phyloP scores from a whole-genome alignment of 2,797 vertebrate genomes.

The Hyperoplus lanceolatus region DNA sequence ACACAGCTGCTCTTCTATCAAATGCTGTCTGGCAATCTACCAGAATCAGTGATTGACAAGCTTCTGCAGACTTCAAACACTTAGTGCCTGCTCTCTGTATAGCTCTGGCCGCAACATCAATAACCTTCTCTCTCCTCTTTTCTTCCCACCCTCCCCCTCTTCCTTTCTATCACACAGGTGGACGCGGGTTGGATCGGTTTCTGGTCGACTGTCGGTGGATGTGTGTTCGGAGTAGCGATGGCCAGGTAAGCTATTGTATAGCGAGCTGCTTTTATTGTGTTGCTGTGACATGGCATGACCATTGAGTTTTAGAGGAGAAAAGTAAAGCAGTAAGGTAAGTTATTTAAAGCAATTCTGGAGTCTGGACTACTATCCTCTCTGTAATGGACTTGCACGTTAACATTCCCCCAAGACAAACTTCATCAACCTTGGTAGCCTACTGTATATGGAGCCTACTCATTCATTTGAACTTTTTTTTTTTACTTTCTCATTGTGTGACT shows the following conservation, averaged over 20 bases:
- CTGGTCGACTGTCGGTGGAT: constrained; percentile 96
- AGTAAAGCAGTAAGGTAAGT: background rate
- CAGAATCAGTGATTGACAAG: constrained; percentile 56
- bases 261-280: too few species aligned
- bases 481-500: background rate
- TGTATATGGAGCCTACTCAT: constrained; percentile 10
- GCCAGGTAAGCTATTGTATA: constrained; percentile 88
- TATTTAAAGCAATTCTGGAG: background rate
- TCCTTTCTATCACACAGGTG: constrained; percentile 83
- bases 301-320: background rate
- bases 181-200: constrained; percentile 99
- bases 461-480: background rate
- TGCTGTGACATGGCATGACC: background rate
- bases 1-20: constrained; percentile 1
- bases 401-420: constrained; percentile 12
- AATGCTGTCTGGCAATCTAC: constrained; percentile 26
- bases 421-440: background rate
- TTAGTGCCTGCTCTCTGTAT: constrained; percentile 21
- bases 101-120: constrained; percentile 26
- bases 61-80: constrained; percentile 43
- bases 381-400: constrained; percentile 2
- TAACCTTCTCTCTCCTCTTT: constrained; percentile 28
- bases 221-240: constrained; percentile 95
- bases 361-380: background rate
- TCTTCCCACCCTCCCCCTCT: constrained; percentile 10